phyloP scores from a whole-genome alignment of 2,888 invertebrate species.

The Pheosia tremula region DNA sequence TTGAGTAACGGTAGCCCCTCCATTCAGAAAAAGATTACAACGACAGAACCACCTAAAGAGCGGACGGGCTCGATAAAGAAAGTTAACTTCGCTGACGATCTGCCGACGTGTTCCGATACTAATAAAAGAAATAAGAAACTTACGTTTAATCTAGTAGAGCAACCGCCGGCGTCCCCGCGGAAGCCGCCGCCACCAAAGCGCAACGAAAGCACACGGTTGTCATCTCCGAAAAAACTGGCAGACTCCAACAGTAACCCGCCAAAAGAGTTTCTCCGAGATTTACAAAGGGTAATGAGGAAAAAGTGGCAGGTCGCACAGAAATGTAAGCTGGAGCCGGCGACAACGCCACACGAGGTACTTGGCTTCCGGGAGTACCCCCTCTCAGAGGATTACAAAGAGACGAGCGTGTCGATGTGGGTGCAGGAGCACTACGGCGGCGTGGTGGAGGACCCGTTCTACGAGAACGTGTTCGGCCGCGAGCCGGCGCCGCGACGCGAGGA shows the following conservation, averaged over 20 bases:
- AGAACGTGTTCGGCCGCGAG: conserved; percentile 85
- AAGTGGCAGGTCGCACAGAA: conserved; percentile 98
- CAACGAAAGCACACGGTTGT: conserved; percentile 89
- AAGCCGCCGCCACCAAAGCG: conserved; percentile 91
- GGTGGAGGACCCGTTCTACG: conserved; percentile 87
- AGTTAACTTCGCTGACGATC: conserved; percentile 86
- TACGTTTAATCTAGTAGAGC: conserved; percentile 84
- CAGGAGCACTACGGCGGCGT: conserved; percentile 92
- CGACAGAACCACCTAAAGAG: conserved; percentile 71
- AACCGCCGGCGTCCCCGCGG: conserved; percentile 84
- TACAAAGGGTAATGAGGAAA: conserved; percentile 96
- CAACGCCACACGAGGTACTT: conserved; percentile 95
- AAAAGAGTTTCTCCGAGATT: conserved; percentile 93
- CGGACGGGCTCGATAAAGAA: conserved; percentile 78
- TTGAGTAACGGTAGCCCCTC: conserved; percentile 68
- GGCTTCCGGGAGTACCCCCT: conserved; percentile 94
- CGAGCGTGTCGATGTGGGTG: conserved; percentile 95
- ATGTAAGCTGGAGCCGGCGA: conserved; percentile 93
- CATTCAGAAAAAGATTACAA: conserved; percentile 55
- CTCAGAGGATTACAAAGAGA: conserved; percentile 89
- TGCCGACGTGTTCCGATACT: conserved; percentile 70
- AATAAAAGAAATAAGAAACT: conserved; percentile 86
- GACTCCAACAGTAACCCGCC: conserved; percentile 90
- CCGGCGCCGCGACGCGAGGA: conserved; percentile 61
- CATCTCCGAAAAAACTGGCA: conserved; percentile 90